phyloP scores from a whole-genome alignment of 2,113 vertebrate genomes.

The Zapornia atra region DNA sequence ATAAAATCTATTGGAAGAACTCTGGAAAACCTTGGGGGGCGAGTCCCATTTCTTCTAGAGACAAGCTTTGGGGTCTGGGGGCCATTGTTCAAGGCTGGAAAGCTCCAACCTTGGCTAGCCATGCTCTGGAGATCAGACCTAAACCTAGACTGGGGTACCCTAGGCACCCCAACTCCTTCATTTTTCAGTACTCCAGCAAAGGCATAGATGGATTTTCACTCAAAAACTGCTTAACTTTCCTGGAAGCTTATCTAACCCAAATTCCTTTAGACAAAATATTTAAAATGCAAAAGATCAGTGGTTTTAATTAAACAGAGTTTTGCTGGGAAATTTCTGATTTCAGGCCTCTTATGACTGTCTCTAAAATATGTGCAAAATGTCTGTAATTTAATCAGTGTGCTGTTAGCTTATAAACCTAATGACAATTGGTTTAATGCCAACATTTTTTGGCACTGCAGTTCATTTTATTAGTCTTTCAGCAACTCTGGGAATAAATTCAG shows the following conservation, averaged over 20 bases:
- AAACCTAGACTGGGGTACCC: neutral
- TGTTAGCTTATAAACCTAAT: neutral
- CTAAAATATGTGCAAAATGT: neutral
- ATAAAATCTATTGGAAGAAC: neutral
- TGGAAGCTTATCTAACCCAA: neutral
- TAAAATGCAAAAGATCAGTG: neutral
- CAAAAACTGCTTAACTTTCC: neutral
- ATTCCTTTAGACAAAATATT: neutral
- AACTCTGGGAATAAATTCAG: neutral
- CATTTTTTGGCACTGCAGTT: neutral
- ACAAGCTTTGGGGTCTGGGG: neutral
- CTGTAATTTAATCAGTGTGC: neutral
- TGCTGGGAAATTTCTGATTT: neutral
- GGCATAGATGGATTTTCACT: neutral
- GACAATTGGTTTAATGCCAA: neutral
- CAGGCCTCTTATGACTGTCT: neutral
- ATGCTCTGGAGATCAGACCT: neutral
- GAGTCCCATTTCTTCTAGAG: neutral
- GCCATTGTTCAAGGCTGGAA: neutral
- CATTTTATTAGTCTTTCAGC: neutral
- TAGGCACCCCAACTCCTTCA: neutral
- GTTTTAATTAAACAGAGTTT: neutral
- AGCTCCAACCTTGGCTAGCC: fast-evolving
- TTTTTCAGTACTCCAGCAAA: neutral
- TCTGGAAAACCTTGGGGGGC: neutral